phyloP scores from a whole-genome alignment of 2,113 vertebrate species.

The Mus spicilegus region DNA sequence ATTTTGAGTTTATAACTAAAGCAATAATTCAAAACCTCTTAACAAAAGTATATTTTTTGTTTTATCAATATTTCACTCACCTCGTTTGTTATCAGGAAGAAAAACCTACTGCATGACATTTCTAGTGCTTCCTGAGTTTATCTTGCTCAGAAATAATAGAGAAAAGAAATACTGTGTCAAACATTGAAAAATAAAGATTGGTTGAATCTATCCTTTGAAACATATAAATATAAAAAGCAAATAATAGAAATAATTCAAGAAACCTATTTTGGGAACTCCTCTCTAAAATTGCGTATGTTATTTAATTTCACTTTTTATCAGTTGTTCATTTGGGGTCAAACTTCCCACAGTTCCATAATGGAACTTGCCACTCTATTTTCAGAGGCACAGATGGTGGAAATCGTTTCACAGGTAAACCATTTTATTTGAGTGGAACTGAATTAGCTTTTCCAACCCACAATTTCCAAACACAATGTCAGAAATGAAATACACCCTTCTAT shows the following conservation, averaged over 20 bases:
- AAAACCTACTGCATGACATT: slow-evolving; percentile 54
- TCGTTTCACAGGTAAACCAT: slow-evolving; percentile 70
- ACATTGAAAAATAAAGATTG: slow-evolving; percentile 55
- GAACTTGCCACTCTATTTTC: slow-evolving; percentile 75
- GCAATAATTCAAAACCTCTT: slow-evolving; percentile 61
- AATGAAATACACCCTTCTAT: slow-evolving; percentile 69
- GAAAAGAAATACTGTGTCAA: slow-evolving; percentile 6
- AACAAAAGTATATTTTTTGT: slow-evolving; percentile 66
- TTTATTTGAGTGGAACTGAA: slow-evolving; percentile 77
- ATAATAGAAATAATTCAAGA: slow-evolving; percentile 69
- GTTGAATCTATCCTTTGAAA: slow-evolving; percentile 61
- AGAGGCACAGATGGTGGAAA: slow-evolving; percentile 69
- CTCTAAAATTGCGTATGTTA: slow-evolving; percentile 48
- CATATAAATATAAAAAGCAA: slow-evolving; percentile 73
- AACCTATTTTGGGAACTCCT: slow-evolving; percentile 27
- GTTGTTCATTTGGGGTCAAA: slow-evolving; percentile 75
- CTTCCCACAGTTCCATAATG: slow-evolving; percentile 69
- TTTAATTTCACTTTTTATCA: slow-evolving; percentile 78
- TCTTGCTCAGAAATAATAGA: slow-evolving; percentile 64
- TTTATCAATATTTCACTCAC: slow-evolving; percentile 66
- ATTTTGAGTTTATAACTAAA: slow-evolving; percentile 51
- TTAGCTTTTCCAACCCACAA: slow-evolving; percentile 78
- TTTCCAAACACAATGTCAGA: slow-evolving; percentile 75
- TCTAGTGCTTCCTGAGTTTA: slow-evolving; percentile 63
- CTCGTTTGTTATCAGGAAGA: slow-evolving; percentile 58